A percentile compares a stretch with the other conserved stretches of the same genome.
phyloP scores from a whole-genome alignment of 2,113 vertebrate genomes.

The Platycercus adscitus region DNA sequence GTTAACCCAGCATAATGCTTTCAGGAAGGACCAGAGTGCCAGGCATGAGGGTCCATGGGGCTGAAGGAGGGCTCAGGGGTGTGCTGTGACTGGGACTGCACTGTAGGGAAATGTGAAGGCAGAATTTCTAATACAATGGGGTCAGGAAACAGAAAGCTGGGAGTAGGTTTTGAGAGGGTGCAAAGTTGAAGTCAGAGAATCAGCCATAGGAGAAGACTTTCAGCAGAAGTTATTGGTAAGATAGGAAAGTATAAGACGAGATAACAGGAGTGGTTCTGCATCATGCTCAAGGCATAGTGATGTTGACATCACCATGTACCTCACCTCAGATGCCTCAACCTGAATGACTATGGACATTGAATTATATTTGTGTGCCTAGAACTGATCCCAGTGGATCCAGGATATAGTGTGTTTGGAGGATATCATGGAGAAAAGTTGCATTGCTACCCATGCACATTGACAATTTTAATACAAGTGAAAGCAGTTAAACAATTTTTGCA shows the following conservation, averaged over 20 bases:
- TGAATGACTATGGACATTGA: neutral
- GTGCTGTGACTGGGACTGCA: neutral
- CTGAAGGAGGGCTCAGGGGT: neutral
- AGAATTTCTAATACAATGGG: neutral
- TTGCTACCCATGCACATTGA: fast-evolving
- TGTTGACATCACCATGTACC: neutral
- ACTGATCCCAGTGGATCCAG: neutral
- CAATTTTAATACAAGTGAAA: neutral
- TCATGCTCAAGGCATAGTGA: neutral
- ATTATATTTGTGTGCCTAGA: neutral
- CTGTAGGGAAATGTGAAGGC: neutral
- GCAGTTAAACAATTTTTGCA: neutral
- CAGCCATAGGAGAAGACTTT: neutral
- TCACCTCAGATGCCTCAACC: neutral
- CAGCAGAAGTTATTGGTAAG: neutral
- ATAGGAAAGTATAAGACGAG: neutral
- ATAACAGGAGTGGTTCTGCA: neutral
- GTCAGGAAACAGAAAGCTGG: neutral
- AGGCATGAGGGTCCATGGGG: neutral
- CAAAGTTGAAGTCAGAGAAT: neutral
- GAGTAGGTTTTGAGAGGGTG: neutral
- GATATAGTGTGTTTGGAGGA: neutral
- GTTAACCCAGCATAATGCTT: neutral
- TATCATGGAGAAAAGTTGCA: neutral
- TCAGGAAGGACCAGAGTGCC: neutral